phyloP scores from a whole-genome alignment of 2,113 vertebrate genomes.

The Heterotilapia buettikoferi region DNA sequence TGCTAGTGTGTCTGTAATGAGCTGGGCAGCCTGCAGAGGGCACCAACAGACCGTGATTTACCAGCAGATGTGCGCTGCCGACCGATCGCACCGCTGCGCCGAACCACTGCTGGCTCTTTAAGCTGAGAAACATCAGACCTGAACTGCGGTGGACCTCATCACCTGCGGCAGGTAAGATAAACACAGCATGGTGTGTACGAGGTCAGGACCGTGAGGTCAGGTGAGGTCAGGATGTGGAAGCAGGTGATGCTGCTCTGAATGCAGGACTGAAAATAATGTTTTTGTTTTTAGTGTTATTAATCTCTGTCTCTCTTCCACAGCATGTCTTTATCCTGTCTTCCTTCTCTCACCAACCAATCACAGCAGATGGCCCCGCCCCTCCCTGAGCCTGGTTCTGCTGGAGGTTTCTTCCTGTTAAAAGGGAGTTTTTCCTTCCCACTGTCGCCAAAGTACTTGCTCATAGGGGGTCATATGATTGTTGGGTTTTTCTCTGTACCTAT shows the following conservation, averaged over 20 bases:
- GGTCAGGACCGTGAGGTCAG: not conserved
- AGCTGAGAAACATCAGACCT: not conserved
- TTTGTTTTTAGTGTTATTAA: no score
- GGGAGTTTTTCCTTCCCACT: no score
- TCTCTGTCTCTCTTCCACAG: no score
- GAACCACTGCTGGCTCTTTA: constrained; percentile 8
- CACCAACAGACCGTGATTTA: not conserved
- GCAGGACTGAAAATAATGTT: no score
- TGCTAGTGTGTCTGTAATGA: not conserved
- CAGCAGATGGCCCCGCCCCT: no score
- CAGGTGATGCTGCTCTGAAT: not conserved
- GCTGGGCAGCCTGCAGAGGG: not conserved
- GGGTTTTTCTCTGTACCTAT: no score
- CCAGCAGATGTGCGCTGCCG: not conserved
- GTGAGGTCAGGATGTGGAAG: not conserved
- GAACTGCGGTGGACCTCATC: not conserved
- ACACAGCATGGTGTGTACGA: not conserved
- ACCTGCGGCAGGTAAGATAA: not conserved
- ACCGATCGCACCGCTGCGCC: not conserved
- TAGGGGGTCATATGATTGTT: no score
- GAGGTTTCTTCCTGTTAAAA: no score
- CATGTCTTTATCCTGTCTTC: no score
- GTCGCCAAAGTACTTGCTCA: no score
- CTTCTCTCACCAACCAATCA: no score
- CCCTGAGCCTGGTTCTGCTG: no score